Base-by-base conservation (phyloP, 2,113 vertebrate species). In the Toxotes chatareus region DNA sequence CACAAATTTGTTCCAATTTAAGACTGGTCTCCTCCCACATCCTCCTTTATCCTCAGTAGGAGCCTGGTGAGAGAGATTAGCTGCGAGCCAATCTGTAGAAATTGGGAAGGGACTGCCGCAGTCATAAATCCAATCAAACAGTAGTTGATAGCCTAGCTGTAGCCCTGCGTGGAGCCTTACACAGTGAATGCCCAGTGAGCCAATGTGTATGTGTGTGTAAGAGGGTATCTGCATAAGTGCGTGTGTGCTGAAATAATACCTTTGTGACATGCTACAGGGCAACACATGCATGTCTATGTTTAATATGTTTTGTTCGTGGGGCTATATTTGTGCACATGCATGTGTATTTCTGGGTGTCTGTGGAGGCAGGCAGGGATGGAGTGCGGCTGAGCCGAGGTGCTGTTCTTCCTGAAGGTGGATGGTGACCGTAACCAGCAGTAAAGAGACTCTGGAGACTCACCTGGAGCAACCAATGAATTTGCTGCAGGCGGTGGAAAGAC, bases 111-210 rank as follows among this genome's bases (percentile, higher is more conserved):
- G 88, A 84, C 87, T 75, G 83, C 82, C 40, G 82, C 88, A 89
- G 90, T 89, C 89, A 87, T 90, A 89, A 92, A 94, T 93, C 89
- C 89, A 92, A 91, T 88, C 89, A 91, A 86, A 90, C 76, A 86
- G 87, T 27, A 71, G 86, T 65, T 85, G 71, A 76, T 77, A 60
- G 87, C 61, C 59, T 16, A 10, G 61, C 70, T 74, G 80, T 62
- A 57, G 76, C 71, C 36, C 80, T 21, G 60, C 82, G 56, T 55
- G 70, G 63, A 74, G 79, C 78, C 63, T 67, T 27, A 1, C 66
- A 75, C 57, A 56, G 55, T 51, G 44, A 32, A 70, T 59, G 82
- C 31, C 63, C 78, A 86, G 34, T 49, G 55, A 70, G 71, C 27
- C 44, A 7, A 17, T 38, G 31, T 51, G 68, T 68, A n/a, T 34